phyloP scores from a whole-genome alignment of 64 coral and sea anemone species.

The Porites lutea region DNA sequence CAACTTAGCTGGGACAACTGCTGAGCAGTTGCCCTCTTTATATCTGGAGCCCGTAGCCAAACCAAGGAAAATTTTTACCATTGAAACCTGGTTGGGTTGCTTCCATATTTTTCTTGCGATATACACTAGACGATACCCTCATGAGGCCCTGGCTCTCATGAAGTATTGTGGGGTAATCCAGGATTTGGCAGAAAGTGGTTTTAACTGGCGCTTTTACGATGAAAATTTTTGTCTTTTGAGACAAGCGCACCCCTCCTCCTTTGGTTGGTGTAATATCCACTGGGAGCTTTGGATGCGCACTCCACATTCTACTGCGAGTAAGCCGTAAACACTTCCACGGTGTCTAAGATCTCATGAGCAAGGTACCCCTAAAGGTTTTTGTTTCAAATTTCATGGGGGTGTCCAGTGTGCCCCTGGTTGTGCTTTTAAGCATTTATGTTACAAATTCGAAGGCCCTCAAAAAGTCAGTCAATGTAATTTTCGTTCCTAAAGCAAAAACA shows the following conservation, averaged over 20 bases:
- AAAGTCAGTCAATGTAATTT: constrained; percentile 48
- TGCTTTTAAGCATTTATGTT: constrained; percentile 48
- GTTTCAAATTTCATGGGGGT: constrained; percentile 26
- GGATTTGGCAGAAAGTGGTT: constrained; percentile 16
- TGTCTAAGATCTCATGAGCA: not conserved
- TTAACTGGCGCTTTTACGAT: constrained; percentile 28
- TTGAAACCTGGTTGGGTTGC: not conserved
- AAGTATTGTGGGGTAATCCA: constrained; percentile 4
- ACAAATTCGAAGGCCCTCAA: too few relatives aligned
- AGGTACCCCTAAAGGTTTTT: constrained; percentile 38
- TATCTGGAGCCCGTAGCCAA: constrained; percentile 8
- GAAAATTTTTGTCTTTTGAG: constrained; percentile 4
- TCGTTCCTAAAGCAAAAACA: constrained; percentile 18
- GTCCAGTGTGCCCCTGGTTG: constrained; percentile 20
- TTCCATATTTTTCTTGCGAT: constrained; percentile 15
- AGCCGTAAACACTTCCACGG: not conserved
- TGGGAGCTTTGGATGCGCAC: constrained; percentile 45
- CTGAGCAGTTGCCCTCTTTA: not conserved
- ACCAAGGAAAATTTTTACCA: not conserved
- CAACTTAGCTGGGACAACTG: not conserved
- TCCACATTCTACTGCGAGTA: not conserved
- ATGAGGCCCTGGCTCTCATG: constrained; percentile 22
- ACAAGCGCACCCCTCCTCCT: not conserved
- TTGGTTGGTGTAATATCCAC: constrained; percentile 17
- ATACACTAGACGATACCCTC: not conserved